Base-by-base conservation (phyloP, 2,888 invertebrate genomes). In the Ophraella communa region DNA sequence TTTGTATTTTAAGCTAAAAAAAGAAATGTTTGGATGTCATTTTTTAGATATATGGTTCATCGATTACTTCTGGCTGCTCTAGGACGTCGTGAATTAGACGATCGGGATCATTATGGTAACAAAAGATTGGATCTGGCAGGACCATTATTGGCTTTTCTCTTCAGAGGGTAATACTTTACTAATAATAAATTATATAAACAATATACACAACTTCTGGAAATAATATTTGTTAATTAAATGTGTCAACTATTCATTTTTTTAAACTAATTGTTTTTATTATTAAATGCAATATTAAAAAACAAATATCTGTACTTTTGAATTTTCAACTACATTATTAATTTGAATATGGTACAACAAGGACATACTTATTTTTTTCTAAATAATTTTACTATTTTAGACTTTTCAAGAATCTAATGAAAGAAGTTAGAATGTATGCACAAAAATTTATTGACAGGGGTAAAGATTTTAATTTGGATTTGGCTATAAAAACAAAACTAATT, bases 21-120 rank as follows among this genome's bases (percentile, higher is more conserved):
- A 30, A 10, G 30, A 11, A 10, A 30, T 10, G 11, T 30, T 30
- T 3, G 30, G 10, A 42, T 17, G 17, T 67, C 55, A 45, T 58
- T 21, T 71, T 74, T 52, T 72, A 87, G 88, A 1, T 99, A 99
- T 81, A 99, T 99, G 99, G 99, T 99, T 0, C 98, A 99, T 81
- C 88, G 99, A 71, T 84, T 99, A 64, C 84, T 99, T 56, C 83
- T 98, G 68, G 98, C 98, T 55, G 93, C 98, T 11, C 84, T 99
- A 64, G 96, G 96, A 66, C 87, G 99, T n/a, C 87, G 98, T 70
- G 98, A 99, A 83, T 86, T 98, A 47, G 99, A 99, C 83, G 99
- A 99, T 86, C 89, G 99, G 79, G 99, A 99, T 98, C 99, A 99
- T 83, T 98, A 99, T 82, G 99, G 99, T 44, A 98, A 99, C 83